These are phyloP conservation scores for Chelonia mydas DNA, from an alignment of 2,797 vertebrate genomes.

Conservation along the genomic window DNA sequence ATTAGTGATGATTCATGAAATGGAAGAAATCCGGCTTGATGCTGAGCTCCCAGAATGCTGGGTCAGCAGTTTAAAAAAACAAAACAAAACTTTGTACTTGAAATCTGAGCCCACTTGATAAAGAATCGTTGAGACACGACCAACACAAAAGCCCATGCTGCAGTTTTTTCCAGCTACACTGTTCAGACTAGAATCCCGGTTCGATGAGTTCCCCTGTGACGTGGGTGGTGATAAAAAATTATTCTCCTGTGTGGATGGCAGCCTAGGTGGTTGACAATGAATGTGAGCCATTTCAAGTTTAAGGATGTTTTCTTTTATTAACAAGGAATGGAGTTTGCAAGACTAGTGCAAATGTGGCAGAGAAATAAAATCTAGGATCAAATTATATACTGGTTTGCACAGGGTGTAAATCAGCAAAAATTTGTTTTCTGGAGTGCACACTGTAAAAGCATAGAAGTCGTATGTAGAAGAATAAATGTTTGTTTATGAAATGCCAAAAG, in stretches of 20 bases:
- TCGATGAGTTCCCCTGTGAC: accelerated
- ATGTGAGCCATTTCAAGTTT: background rate
- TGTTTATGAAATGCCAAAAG: background rate
- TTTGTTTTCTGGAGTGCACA: background rate
- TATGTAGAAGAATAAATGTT: constrained; percentile 3
- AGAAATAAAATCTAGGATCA: constrained; percentile 23
- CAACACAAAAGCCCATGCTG: accelerated
- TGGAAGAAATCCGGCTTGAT: background rate
- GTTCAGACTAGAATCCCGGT: background rate
- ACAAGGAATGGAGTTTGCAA: constrained; percentile 7
- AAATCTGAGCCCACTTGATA: background rate
- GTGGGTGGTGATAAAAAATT: accelerated
- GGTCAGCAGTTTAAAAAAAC: background rate
- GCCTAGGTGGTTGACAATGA: background rate
- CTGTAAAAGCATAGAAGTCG: constrained; percentile 10
- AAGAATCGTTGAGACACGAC: background rate
- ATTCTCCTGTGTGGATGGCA: background rate
- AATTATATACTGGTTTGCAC: constrained; percentile 27
- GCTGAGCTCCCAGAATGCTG: background rate
- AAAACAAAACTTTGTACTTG: background rate
- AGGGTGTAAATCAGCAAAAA: constrained; percentile 57
- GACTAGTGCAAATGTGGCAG: background rate
- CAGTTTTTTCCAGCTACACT: background rate
- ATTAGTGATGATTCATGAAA: background rate
- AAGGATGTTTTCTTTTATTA: constrained; percentile 23